phyloP scores from a whole-genome alignment of 2,888 invertebrate species.

The Drosophila robusta region DNA sequence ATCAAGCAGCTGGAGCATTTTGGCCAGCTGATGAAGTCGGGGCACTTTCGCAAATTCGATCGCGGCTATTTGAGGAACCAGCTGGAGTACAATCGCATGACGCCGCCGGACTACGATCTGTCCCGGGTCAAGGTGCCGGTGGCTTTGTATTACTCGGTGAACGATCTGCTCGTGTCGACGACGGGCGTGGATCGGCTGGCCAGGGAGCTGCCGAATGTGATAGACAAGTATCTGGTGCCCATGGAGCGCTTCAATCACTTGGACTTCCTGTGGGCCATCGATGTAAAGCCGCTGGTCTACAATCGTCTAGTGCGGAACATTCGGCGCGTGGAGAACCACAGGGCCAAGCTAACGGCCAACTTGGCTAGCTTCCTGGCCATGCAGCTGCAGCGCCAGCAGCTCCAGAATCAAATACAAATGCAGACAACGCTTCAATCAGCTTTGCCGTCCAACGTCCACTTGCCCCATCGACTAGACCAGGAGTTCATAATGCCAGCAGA shows the following conservation, averaged over 20 bases:
- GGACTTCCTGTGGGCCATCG: conserved; percentile 87
- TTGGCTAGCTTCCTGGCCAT: conserved; percentile 68
- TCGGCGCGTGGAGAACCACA: conserved; percentile 83
- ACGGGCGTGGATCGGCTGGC: conserved; percentile 87
- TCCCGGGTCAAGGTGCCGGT: conserved; percentile 86
- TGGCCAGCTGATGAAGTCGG: conserved; percentile 84
- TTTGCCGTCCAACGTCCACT: conserved; percentile 62
- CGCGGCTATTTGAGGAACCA: conserved; percentile 85
- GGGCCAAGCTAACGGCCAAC: conserved; percentile 74
- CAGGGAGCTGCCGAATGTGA: conserved; percentile 86
- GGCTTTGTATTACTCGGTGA: conserved; percentile 87
- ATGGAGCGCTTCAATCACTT: conserved; percentile 87
- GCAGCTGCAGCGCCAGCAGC: conserved; percentile 70
- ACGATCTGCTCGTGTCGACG: conserved; percentile 88
- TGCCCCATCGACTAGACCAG: conserved; percentile 51
- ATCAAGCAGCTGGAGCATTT: conserved; percentile 85
- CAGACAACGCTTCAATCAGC: conserved; percentile 48
- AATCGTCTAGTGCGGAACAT: conserved; percentile 83
- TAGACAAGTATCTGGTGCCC: conserved; percentile 87
- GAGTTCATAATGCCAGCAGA: conserved; percentile 20
- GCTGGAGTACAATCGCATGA: conserved; percentile 85
- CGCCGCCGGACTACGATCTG: conserved; percentile 87
- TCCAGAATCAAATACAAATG: conserved; percentile 70
- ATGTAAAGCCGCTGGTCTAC: conserved; percentile 86
- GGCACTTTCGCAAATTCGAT: conserved; percentile 85